Base-by-base conservation (phyloP, 2,888 invertebrate species). In the Altica lythri region DNA sequence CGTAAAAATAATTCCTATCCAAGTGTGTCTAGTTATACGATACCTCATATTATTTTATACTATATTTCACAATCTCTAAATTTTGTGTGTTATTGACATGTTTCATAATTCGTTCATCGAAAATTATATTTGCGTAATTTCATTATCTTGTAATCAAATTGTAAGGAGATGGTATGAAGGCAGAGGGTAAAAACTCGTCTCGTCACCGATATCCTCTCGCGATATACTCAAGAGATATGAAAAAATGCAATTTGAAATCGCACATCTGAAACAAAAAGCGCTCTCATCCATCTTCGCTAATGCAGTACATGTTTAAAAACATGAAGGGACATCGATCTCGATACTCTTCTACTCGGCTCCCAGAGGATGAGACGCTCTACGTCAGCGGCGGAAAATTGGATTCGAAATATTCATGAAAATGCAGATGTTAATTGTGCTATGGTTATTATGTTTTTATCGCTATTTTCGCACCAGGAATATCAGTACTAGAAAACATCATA, bases 221-320 rank as follows among this genome's bases (percentile, higher is more conserved):
- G n/a, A 18, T 29, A 32, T 12, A 17, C 30, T 32, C 13, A 13
- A 12, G 32, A 19, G 44, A 9, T 10, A 13, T 19, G 27, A 47
- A 47, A 45, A 46, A 45, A 32, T 27, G 46, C 27, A 46, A 47
- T 47, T 47, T 37, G 17, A 37, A 47, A 47, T 37, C 16, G 47
- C 37, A 37, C 37, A 37, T 47, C 37, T 47, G 19, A 47, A 47
- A 47, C 37, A 47, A 47, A 47, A 47, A 47, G 47, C 12, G 37
- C 47, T 47, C 29, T 37, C 37, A 47, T 47, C 47, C 32, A 47
- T 47, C 47, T 47, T 47, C 47, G 27, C 22, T 47, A 47, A 47
- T 47, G 47, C 37, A 47, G 47, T 47, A 47, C 47, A 37, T 47
- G 37, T 47, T 47, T 47, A 47, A 47, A 47, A 47, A 37, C 47